A percentile compares a stretch with the other conserved stretches of the same genome.
Conservation (phyloP, 1,140 invertebrate genomes). For the Nasonia giraulti region DNA sequence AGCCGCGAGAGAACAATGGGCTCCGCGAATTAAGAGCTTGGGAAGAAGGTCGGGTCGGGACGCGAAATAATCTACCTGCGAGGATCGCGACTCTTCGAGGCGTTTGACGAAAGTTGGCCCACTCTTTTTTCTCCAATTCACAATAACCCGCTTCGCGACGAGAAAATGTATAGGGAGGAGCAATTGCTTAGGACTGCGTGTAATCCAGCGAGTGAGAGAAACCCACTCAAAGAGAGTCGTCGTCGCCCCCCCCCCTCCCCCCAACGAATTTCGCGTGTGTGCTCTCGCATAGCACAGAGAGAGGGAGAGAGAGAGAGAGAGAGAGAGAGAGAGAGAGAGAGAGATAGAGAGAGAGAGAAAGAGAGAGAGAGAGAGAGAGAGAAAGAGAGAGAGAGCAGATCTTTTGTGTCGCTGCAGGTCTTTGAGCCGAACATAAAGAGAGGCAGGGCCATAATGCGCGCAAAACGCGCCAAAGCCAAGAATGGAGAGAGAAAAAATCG, state of each 20-base stretch:
- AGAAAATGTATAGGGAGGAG: too few species aligned
- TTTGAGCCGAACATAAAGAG: conserved; percentile 2
- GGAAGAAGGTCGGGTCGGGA: conserved; percentile 30
- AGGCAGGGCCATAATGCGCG: conserved; percentile 19
- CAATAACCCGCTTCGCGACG: too few species aligned
- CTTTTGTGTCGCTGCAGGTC: conserved; percentile 9
- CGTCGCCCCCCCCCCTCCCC: too few species aligned
- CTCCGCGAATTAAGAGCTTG: conserved; percentile 40
- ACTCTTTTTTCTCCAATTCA: background rate
- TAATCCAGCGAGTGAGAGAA: background rate
- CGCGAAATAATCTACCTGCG: background rate
- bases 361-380: too few species aligned
- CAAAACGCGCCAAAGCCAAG: conserved; percentile 2
- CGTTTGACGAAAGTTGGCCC: background rate
- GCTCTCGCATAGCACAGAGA: too few species aligned
- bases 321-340: too few species aligned
- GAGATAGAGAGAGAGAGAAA: too few species aligned
- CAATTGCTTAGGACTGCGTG: too few species aligned
- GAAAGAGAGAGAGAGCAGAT: background rate
- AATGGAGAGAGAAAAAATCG: background rate
- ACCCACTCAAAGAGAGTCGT: background rate
- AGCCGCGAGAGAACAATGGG: conserved; percentile 23
- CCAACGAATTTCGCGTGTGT: background rate
- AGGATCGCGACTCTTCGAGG: background rate
- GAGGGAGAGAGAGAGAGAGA: too few species aligned